Evolutionary conservation across 2,888 invertebrate genomes (phyloP), one percentile per base, ranked within the genome.

Genomic region (Trilocha varians): DNA sequence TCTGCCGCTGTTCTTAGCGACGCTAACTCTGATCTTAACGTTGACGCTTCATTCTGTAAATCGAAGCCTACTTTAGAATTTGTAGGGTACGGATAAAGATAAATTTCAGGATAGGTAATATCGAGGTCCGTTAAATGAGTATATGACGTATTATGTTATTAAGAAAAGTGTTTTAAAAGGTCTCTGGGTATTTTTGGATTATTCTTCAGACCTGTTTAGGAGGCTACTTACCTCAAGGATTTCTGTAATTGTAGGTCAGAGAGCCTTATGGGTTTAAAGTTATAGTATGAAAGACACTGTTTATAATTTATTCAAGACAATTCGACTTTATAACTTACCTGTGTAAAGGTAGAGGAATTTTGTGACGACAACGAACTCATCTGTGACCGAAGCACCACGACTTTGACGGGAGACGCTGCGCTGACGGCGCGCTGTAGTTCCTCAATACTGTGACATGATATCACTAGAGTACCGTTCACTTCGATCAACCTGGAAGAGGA

Each of bases 381-480:
- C 5, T 43, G 43, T 13, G 39, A 34, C 67, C 55, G 80, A 43
- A 93, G 79, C 34, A 92, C 89, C 32, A 92, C 91, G 34, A 92
- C 76, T 45, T 89, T 88, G 13, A 91, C 90, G 0, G 90, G 89
- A 59, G 87, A 86, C 5, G 89, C 89, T 13, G 87, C 86, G 37
- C 88, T 87, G 33, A 91, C 78, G 32, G 91, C 86, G 43, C 93
- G 89, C 49, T 89, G 87, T 47, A 94, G 74, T 57, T 94, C 94
- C 43, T 93, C 93, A 56, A 89, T 88, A 48, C 87, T 89, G 50
- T 90, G 90, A 55, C 90, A 90, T 42, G 89, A 89, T 43, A 93
- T 77, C 39, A 93, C 90, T 34, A 91, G 74, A 57, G 91, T 91
- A 18, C 95, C 95, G 69, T 95, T 95, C 40, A 95, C 91, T 78